These are phyloP conservation scores for Cephus runcator DNA, from an alignment of 2,888 invertebrate genomes.

Conservation along the genomic window DNA sequence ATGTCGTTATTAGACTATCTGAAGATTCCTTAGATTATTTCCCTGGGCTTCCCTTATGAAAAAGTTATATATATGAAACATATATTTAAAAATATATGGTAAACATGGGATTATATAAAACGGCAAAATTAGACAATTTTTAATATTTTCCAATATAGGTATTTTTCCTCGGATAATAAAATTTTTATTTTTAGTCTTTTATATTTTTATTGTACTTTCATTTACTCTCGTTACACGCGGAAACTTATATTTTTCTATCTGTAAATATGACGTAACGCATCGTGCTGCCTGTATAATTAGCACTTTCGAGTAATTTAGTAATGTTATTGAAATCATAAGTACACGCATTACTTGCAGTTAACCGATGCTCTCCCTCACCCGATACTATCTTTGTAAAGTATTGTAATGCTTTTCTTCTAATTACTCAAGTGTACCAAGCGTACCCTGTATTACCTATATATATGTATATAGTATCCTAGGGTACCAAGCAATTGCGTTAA, in stretches of 20 bases:
- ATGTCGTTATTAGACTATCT: neutral
- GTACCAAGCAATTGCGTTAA: slow-evolving; percentile 41
- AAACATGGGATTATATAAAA: no score
- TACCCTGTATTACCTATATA: slow-evolving; percentile 16
- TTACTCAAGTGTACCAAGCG: slow-evolving; percentile 32
- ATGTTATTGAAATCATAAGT: neutral
- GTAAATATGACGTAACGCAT: neutral
- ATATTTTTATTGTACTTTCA: neutral
- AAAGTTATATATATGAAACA: no score
- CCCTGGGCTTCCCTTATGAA: neutral
- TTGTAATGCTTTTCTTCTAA: slow-evolving; percentile 45
- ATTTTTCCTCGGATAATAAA: no score
- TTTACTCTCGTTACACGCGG: neutral
- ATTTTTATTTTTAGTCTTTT: no score
- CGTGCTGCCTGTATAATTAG: neutral
- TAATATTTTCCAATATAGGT: no score
- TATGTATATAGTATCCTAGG: slow-evolving; percentile 43
- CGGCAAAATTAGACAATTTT: no score
- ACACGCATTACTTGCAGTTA: neutral
- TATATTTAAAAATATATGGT: no score
- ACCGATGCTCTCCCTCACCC: neutral
- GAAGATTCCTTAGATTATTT: slow-evolving; percentile 11
- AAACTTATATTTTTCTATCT: neutral
- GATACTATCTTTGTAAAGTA: slow-evolving; percentile 27
- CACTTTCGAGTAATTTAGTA: neutral